Percentiles rank a stretch among this genome's conserved stretches.
Conservation (phyloP, 2,797 vertebrate genomes). For the Tragelaphus oryx region DNA sequence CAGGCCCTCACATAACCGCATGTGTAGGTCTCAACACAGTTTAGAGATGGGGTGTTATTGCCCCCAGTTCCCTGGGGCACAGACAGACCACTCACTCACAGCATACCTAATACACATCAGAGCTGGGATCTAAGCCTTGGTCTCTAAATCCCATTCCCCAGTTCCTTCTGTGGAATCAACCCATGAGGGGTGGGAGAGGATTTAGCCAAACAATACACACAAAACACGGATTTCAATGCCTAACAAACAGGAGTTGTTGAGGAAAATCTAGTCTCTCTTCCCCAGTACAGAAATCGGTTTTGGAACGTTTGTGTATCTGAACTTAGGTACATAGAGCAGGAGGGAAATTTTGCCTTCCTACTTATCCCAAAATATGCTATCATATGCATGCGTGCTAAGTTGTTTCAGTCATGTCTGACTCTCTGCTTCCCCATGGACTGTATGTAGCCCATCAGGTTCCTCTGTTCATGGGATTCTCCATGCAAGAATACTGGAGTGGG, state of each 20-base stretch:
- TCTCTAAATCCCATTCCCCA: background rate
- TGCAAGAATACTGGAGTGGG: background rate
- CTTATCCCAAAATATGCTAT: background rate
- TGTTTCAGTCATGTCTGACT: background rate
- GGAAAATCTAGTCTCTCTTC: background rate
- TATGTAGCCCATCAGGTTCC: background rate
- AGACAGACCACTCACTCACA: background rate
- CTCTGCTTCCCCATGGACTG: background rate
- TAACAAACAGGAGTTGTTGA: background rate
- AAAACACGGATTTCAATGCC: background rate
- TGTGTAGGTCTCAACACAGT: background rate
- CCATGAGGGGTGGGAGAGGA: background rate
- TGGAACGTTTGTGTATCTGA: background rate
- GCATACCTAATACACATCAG: background rate
- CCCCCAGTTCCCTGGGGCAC: background rate
- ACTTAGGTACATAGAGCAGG: background rate
- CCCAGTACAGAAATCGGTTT: background rate
- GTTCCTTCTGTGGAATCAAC: background rate
- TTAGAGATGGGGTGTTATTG: background rate
- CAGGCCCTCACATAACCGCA: background rate
- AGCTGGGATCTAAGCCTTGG: background rate
- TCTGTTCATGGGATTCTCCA: background rate
- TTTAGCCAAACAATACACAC: background rate
- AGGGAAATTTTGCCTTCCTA: background rate
- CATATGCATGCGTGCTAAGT: background rate